Percentiles rank a stretch among this genome's conserved stretches.
phyloP scores from a whole-genome alignment of 2,888 invertebrate species.

The Sphaeridia pumilis region DNA sequence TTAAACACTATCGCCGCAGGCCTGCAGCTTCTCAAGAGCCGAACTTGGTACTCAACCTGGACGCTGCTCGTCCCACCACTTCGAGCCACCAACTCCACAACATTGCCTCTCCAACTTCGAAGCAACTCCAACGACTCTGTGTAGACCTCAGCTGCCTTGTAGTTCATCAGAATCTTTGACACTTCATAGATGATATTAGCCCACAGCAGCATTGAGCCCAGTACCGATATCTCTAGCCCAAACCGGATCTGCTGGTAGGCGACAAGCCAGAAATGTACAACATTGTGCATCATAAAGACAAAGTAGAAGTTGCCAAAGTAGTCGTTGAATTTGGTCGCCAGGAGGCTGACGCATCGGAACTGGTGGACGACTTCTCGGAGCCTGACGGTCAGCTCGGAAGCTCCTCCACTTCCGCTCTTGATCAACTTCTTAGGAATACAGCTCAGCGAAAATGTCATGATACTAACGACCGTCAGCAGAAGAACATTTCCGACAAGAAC shows the following conservation, averaged over 20 bases:
- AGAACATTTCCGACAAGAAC: neutral
- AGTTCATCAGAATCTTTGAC: neutral
- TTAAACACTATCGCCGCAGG: no score
- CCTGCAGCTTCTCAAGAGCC: no score
- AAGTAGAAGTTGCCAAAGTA: neutral
- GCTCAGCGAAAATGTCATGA: neutral
- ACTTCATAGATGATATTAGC: neutral
- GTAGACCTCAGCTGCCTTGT: neutral
- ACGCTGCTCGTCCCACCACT: no score
- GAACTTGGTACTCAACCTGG: neutral
- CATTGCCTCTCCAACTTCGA: no score
- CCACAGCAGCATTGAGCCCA: neutral
- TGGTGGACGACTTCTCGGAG: no score
- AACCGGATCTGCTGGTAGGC: constrained; percentile 1
- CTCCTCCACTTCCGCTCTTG: neutral
- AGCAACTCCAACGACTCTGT: no score
- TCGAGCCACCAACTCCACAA: no score
- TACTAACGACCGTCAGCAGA: neutral
- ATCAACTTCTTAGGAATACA: no score
- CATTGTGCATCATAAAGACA: neutral
- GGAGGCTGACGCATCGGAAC: neutral
- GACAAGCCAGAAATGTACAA: neutral
- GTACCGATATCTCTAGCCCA: neutral
- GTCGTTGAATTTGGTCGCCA: neutral
- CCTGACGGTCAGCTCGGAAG: neutral